These are phyloP conservation scores for Eupithecia exiguata DNA, from an alignment of 2,888 invertebrate species.

Conservation along the genomic window DNA sequence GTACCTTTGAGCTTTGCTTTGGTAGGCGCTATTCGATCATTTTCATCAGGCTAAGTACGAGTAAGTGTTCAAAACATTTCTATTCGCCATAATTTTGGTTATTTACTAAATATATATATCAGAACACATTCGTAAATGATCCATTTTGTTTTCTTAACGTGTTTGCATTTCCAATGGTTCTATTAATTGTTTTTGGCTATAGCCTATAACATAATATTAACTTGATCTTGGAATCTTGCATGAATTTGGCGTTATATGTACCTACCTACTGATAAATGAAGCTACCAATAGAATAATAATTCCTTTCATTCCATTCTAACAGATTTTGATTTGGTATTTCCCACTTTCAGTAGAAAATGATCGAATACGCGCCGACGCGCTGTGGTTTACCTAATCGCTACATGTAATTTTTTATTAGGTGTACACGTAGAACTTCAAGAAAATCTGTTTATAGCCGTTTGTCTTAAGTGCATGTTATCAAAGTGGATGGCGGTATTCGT, in stretches of 20 bases:
- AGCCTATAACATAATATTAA: neutral
- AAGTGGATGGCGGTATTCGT: slow-evolving; percentile 64
- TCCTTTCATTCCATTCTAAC: neutral
- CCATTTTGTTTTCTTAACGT: neutral
- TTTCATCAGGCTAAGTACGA: neutral
- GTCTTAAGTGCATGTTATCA: slow-evolving; percentile 48
- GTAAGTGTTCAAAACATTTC: neutral
- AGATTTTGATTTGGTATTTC: neutral
- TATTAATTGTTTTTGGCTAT: neutral
- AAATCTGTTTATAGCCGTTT: slow-evolving; percentile 54
- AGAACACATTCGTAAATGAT: neutral
- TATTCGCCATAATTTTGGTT: too few species aligned
- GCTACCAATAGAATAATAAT: neutral
- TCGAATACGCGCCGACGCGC: slow-evolving; percentile 14
- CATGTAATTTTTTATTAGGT: slow-evolving; percentile 52
- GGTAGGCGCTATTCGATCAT: slow-evolving; percentile 26
- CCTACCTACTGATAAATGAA: neutral
- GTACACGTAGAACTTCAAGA: slow-evolving; percentile 54
- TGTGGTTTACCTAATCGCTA: slow-evolving; percentile 36
- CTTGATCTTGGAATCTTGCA: neutral
- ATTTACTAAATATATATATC: neutral
- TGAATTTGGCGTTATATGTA: neutral
- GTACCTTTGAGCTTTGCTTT: slow-evolving; percentile 18
- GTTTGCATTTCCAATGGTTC: neutral
- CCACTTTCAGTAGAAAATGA: slow-evolving; percentile 9